A percentile compares a stretch with the other conserved stretches of the same genome.
Conservation (phyloP, 2,888 invertebrate genomes). For the Dugesia japonica region DNA sequence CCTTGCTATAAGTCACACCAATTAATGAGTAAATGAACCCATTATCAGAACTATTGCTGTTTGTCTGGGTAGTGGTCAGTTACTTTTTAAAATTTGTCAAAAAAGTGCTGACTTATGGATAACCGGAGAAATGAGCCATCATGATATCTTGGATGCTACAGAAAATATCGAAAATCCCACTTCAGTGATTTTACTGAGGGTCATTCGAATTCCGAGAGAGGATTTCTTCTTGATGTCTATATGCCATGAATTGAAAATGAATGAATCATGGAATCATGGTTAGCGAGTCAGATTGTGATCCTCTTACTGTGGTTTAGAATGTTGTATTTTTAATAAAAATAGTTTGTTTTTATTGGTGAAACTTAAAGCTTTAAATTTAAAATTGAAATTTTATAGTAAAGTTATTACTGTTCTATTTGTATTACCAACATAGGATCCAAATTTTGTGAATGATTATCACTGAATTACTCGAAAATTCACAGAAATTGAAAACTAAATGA, state of each 20-base stretch:
- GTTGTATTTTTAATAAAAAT: no score
- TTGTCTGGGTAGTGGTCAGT: neutral
- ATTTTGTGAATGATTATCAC: no score
- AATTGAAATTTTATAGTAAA: no score
- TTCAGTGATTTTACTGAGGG: neutral
- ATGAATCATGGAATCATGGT: neutral
- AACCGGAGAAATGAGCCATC: constrained; percentile 15
- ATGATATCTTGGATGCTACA: constrained; percentile 8
- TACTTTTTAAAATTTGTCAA: neutral
- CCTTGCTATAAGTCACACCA: no score
- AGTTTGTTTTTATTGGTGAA: no score
- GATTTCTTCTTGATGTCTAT: neutral
- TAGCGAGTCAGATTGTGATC: neutral
- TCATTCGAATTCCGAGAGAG: neutral
- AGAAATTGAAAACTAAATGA: no score
- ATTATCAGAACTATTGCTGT: neutral
- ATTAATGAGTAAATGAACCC: neutral
- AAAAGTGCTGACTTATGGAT: neutral
- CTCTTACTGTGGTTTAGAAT: no score
- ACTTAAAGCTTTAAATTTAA: no score
- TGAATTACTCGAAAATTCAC: no score
- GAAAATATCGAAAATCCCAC: neutral
- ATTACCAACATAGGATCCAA: no score
- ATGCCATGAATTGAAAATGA: neutral
- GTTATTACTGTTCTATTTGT: no score